Evolutionary conservation across 2,888 invertebrate genomes (phyloP).

Genomic region (Lomographa bimaculata): DNA sequence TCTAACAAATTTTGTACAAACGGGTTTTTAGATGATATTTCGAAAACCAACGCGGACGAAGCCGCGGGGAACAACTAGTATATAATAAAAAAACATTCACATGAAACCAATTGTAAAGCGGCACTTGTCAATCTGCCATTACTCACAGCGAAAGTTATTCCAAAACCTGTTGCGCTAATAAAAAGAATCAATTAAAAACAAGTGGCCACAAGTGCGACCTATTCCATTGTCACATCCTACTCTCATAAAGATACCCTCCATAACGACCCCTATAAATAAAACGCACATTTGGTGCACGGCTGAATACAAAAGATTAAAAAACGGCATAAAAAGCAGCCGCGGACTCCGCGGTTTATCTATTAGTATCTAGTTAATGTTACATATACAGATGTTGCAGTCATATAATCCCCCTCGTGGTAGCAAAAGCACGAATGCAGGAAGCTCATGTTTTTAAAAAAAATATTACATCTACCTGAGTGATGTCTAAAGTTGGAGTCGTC

Average conservation of each 20-base stretch:
- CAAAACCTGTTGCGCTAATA: slow-evolving; percentile 58
- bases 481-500: slow-evolving; percentile 45
- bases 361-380: slow-evolving; percentile 80
- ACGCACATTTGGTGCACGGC: slow-evolving; percentile 73
- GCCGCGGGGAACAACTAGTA: too few species aligned
- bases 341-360: slow-evolving; percentile 71
- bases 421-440: slow-evolving; percentile 42
- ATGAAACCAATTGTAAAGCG: slow-evolving; percentile 7
- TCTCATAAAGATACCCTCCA: slow-evolving; percentile 42
- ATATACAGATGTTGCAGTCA: slow-evolving; percentile 64
- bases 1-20: too few species aligned
- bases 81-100: too few species aligned
- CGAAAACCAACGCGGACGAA: too few species aligned
- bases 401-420: slow-evolving; percentile 62
- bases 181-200: slow-evolving; percentile 71
- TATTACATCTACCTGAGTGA: slow-evolving; percentile 39
- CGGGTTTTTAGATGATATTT: too few species aligned
- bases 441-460: slow-evolving; percentile 50
- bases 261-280: slow-evolving; percentile 67
- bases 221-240: slow-evolving; percentile 61
- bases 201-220: slow-evolving; percentile 74
- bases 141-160: slow-evolving; percentile 7
- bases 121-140: slow-evolving; percentile 11
- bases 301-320: slow-evolving; percentile 75
- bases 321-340: slow-evolving; percentile 77